Conservation (phyloP, 2,888 invertebrate genomes). For the Thyatira batis region DNA sequence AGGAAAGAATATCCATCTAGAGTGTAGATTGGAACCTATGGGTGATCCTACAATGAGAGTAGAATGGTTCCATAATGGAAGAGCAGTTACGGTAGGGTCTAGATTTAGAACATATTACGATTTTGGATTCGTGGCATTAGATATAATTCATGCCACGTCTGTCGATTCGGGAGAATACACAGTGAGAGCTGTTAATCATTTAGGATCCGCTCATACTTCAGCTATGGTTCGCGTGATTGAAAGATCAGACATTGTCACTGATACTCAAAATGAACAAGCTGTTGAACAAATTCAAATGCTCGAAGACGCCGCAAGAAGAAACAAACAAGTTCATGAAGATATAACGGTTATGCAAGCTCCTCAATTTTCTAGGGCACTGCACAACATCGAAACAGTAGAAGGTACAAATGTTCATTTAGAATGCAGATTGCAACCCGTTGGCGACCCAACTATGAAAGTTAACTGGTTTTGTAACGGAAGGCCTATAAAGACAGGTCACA, state of each 20-base stretch:
- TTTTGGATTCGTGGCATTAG: slow-evolving; percentile 98
- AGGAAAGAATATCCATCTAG: slow-evolving; percentile 94
- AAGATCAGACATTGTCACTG: slow-evolving; percentile 91
- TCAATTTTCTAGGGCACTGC: slow-evolving; percentile 92
- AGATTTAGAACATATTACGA: slow-evolving; percentile 97
- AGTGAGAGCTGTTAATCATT: slow-evolving; percentile 94
- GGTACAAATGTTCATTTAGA: slow-evolving; percentile 96
- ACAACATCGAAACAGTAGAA: slow-evolving; percentile 94
- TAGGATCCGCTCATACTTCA: slow-evolving; percentile 95
- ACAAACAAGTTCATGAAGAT: slow-evolving; percentile 89
- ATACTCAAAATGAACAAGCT: slow-evolving; percentile 95
- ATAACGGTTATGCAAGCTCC: slow-evolving; percentile 92
- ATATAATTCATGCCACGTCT: slow-evolving; percentile 96
- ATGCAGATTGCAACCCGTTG: slow-evolving; percentile 94
- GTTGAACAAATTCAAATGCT: slow-evolving; percentile 95
- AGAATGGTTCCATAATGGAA: slow-evolving; percentile 97
- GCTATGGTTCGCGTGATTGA: slow-evolving; percentile 94
- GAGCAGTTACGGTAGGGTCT: slow-evolving; percentile 93
- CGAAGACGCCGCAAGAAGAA: slow-evolving; percentile 89
- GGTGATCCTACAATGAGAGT: slow-evolving; percentile 98
- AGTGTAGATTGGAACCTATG: slow-evolving; percentile 96
- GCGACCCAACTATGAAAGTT: slow-evolving; percentile 94
- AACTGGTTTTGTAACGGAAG: slow-evolving; percentile 98
- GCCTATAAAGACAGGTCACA: slow-evolving; percentile 94
- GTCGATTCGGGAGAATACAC: slow-evolving; percentile 98